phyloP scores from a whole-genome alignment of 2,113 vertebrate genomes.

The Stigmatopora argus region DNA sequence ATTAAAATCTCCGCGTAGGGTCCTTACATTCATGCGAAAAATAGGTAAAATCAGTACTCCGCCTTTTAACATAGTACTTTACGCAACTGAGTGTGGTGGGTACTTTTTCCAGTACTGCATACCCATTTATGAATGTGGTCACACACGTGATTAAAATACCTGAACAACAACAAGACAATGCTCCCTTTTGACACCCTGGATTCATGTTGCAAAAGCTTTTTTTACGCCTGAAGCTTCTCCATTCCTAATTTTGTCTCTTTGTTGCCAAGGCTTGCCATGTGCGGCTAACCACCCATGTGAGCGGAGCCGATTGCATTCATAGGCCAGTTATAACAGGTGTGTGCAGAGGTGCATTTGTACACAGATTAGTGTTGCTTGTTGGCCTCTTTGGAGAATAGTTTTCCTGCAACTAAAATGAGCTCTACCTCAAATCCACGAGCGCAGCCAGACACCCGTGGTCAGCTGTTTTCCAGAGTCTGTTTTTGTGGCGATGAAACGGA shows the following conservation, averaged over 20 bases:
- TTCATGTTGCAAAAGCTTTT: slow-evolving; percentile 23
- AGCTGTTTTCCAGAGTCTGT: slow-evolving; percentile 13
- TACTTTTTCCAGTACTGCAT: neutral
- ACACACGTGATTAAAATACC: slow-evolving; percentile 5
- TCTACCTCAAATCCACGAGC: neutral
- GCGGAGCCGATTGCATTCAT: slow-evolving; percentile 8
- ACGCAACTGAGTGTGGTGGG: neutral
- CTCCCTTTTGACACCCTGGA: neutral
- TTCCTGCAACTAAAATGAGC: slow-evolving; percentile 19
- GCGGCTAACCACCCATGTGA: slow-evolving; percentile 25
- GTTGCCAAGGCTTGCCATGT: slow-evolving; percentile 31
- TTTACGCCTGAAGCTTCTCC: slow-evolving; percentile 15
- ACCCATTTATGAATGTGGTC: neutral
- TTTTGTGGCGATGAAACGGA: slow-evolving; percentile 35
- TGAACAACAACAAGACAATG: slow-evolving; percentile 7
- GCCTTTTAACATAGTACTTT: neutral
- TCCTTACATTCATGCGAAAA: neutral
- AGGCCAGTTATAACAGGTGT: slow-evolving; percentile 32
- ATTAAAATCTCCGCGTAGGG: neutral
- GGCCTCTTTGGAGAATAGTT: slow-evolving; percentile 11
- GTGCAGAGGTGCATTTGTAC: slow-evolving; percentile 2
- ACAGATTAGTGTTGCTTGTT: slow-evolving; percentile 21
- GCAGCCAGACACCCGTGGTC: slow-evolving; percentile 7
- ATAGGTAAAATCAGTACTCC: neutral
- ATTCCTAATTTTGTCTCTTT: slow-evolving; percentile 23